These are phyloP conservation scores for Dromococcyx pavoninus DNA, from an alignment of 2,797 vertebrate genomes.

Conservation along the genomic window DNA sequence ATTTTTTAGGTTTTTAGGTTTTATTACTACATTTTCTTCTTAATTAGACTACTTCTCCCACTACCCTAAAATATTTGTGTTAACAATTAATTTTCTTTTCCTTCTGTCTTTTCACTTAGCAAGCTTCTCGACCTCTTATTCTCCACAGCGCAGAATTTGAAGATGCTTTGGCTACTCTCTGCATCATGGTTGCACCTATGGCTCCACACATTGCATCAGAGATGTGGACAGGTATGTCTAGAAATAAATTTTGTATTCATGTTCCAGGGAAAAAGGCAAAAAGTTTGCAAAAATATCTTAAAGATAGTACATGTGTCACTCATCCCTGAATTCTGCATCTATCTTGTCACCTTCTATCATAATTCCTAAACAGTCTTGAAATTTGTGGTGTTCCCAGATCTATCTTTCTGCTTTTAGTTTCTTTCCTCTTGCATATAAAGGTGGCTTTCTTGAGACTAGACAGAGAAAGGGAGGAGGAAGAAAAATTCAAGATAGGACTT, in stretches of 20 bases:
- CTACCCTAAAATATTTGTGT: not conserved
- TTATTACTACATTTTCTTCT: not conserved
- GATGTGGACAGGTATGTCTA: conserved; percentile 91
- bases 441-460: not conserved
- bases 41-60: not conserved
- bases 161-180: conserved; percentile 85
- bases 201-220: conserved; percentile 92
- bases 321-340: not conserved
- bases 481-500: not conserved
- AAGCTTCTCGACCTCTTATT: conserved; percentile 77
- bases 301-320: not conserved
- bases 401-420: not conserved
- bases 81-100: not conserved
- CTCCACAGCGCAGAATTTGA: conserved; percentile 92
- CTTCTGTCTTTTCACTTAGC: conserved; percentile 68
- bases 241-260: not conserved
- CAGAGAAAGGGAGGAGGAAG: not conserved
- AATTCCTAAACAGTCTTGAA: not conserved
- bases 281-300: not conserved
- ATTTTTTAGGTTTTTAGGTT: not conserved
- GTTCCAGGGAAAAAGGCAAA: not conserved
- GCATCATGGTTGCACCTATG: conserved; percentile 91
- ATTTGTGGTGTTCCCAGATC: not conserved
- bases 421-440: not conserved
- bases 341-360: not conserved